Evolutionary conservation across 2,113 vertebrate species (phyloP), one percentile per base, ranked within the genome.

Genomic region (Clarias magur): DNA sequence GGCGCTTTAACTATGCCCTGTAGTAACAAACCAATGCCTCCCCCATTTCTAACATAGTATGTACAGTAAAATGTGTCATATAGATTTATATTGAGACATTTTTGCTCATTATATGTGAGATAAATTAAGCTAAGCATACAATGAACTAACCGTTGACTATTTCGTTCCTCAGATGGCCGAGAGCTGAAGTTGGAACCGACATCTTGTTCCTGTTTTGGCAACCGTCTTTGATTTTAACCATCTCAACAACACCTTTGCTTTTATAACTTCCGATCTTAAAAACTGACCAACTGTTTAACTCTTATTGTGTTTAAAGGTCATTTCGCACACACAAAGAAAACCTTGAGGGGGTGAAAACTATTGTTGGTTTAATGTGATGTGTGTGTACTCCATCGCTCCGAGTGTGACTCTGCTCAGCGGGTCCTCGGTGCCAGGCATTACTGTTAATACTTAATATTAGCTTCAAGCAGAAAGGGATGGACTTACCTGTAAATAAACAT

Each of bases 401-500:
- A 83, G 92, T 91, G 89, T 89, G 90, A 30, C 90, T 92, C 87
- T 83, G 90, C 90, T 93, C 88, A 87, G 90, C 91, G 89, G 91
- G 92, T 89, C 92, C 85, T 60, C 88, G 88, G 93, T 93, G 92
- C 93, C 90, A 91, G 73, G 88, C 27, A 92, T 94, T 94, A 93
- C 95, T 95, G 95, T 94, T 93, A 93, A 92, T 85, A 92, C 93
- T 91, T 84, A 93, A 92, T 93, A 91, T 86, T 88, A 94, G 90
- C 94, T 95, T 94, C 95, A 95, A 95, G 94, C 94, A 93, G 93
- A 95, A 95, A 86, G 93, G 93, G 93, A 91, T 94, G 93, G 94
- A 94, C 95, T 94, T 93, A 94, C 92, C 90, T 99, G 97, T 99
- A 99, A 97, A 99, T 98, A 98, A 94, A 93, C 95, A 86, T 94